These are phyloP conservation scores for Patella ulyssiponensis DNA, from an alignment of 2,888 invertebrate species.

Conservation along the genomic window DNA sequence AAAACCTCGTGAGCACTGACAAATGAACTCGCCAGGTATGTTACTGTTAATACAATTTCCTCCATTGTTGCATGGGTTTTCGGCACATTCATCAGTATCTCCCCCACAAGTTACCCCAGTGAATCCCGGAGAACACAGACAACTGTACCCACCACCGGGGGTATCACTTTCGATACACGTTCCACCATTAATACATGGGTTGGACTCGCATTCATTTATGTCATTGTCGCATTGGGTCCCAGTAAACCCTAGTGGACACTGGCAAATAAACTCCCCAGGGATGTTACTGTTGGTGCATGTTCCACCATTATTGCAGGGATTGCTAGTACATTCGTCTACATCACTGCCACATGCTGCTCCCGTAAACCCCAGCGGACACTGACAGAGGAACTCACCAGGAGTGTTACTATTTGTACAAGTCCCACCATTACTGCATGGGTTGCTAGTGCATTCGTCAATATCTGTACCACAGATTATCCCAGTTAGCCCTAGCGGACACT, in stretches of 20 bases:
- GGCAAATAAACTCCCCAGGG: slow-evolving; percentile 79
- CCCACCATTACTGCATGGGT: slow-evolving; percentile 93
- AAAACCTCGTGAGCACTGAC: slow-evolving; percentile 81
- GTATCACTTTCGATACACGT: slow-evolving; percentile 60
- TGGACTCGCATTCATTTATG: slow-evolving; percentile 81
- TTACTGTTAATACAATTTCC: slow-evolving; percentile 93
- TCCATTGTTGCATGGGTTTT: slow-evolving; percentile 86
- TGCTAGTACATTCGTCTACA: slow-evolving; percentile 74
- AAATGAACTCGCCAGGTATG: slow-evolving; percentile 86
- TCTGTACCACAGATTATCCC: slow-evolving; percentile 66
- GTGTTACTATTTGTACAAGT: slow-evolving; percentile 91
- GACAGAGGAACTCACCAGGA: slow-evolving; percentile 19
- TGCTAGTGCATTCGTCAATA: slow-evolving; percentile 75
- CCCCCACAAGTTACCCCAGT: slow-evolving; percentile 77
- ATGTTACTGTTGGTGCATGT: slow-evolving; percentile 84
- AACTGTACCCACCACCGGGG: slow-evolving; percentile 64
- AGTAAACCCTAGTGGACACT: slow-evolving; percentile 91
- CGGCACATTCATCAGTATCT: slow-evolving; percentile 93
- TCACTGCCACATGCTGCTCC: slow-evolving; percentile 36
- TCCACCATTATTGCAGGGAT: slow-evolving; percentile 92
- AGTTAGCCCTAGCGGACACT: slow-evolving; percentile 65
- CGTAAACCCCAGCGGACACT: slow-evolving; percentile 30
- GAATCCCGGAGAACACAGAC: slow-evolving; percentile 61
- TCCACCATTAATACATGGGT: slow-evolving; percentile 70
- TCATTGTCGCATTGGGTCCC: slow-evolving; percentile 93